Percentiles rank a stretch among this genome's conserved stretches.
Conservation (phyloP, 2,888 invertebrate genomes). For the Leptinotarsa rubiginosa region DNA sequence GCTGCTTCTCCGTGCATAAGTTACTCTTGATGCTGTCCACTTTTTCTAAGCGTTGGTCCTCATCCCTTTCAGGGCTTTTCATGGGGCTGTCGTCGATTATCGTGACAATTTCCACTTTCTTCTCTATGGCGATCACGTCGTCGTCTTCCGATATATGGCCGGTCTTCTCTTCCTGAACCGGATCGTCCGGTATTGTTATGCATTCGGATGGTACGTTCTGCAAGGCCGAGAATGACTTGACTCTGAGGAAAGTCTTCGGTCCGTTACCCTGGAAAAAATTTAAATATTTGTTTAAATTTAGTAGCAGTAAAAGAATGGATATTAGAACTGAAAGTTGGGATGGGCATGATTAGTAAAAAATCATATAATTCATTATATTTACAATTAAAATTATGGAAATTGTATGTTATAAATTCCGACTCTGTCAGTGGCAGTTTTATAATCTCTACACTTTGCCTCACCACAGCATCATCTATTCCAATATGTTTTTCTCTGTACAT, state of each 20-base stretch:
- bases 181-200: constrained; percentile 61
- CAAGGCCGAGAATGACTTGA: constrained; percentile 58
- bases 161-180: constrained; percentile 26
- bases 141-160: constrained; percentile 23
- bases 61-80: constrained; percentile 7
- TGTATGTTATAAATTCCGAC: too few relatives aligned
- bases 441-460: too few relatives aligned
- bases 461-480: too few relatives aligned
- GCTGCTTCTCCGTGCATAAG: background rate
- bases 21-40: background rate
- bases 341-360: too few relatives aligned
- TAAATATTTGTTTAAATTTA: background rate
- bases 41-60: background rate
- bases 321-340: background rate
- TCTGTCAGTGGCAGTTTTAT: too few relatives aligned
- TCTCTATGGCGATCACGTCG: constrained; percentile 24
- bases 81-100: constrained; percentile 40
- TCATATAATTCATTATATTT: too few relatives aligned
- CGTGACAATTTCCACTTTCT: constrained; percentile 18
- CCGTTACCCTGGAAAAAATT: background rate
- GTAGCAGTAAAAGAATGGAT: background rate
- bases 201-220: constrained; percentile 59
- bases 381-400: too few relatives aligned
- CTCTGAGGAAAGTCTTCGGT: constrained; percentile 53
- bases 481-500: too few relatives aligned